Base-by-base conservation (phyloP, 2,888 invertebrate species). In the Timema cristinae region DNA sequence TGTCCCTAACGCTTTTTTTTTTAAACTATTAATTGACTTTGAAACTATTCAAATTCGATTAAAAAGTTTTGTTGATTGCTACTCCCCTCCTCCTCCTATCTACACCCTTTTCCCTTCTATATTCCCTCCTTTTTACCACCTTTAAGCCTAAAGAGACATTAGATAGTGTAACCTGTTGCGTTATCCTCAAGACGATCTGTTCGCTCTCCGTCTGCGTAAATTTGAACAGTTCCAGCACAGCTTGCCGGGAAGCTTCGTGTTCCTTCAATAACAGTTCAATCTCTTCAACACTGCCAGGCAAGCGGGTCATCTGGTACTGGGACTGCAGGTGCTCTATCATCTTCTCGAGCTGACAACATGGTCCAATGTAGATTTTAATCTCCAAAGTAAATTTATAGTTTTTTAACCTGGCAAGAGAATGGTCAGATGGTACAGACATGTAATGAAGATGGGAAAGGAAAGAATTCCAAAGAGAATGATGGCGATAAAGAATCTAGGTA, bases 121-220 rank as follows among this genome's bases (percentile, higher is more conserved):
- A 32, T 32, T 32, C 32, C 32, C 32, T 32, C 32, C 32, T 32
- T 32, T 32, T 4, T 32, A 1, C 1, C 32, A 1, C 32, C 32
- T 32, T 32, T 32, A 32, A 1, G 2, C 32, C 32, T 32, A 32
- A 32, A 32, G 32, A 32, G 32, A 32, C 32, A 4, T 32, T 32
- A 32, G 32, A 2, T 32, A 32, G 32, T 32, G 32, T 32, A 32
- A 32, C 32, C 83, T 91, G 89, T 78, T 87, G 86, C 74, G 86
- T 85, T 73, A 93, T 91, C 80, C 88, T 87, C 76, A 85, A 83
- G 68, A 91, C 87, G 74, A 91, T 84, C 79, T 88, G 86, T 77
- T 90, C 89, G 77, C 89, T 89, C 80, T 91, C 91, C 75, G 86
- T 85, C 78, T 87, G 86, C 54, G 90, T 84, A 78, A 86, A 87